A percentile compares a stretch with the other conserved stretches of the same genome.
These are phyloP conservation scores for Oryzias melastigma DNA, from an alignment of 2,113 vertebrate species.

Conservation along the genomic window DNA sequence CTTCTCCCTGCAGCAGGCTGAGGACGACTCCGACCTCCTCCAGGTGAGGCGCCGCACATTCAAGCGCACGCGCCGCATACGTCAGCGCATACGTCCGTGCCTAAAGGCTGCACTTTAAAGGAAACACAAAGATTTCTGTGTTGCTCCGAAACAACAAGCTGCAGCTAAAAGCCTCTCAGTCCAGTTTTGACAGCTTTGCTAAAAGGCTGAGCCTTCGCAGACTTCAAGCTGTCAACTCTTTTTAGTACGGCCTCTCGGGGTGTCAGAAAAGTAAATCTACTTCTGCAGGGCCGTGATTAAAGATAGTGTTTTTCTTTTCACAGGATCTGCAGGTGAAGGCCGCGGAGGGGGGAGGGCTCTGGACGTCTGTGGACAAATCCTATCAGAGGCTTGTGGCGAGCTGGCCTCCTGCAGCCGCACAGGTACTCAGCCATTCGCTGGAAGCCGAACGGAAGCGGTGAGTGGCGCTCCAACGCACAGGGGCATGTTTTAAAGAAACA, in stretches of 20 bases:
- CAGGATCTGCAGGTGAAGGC: constrained; percentile 82
- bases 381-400: constrained; percentile 68
- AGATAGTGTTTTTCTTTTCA: constrained; percentile 13
- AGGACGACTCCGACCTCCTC: constrained; percentile 72
- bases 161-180: constrained; percentile 20
- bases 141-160: not conserved
- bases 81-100: not conserved
- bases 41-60: constrained; percentile 76
- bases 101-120: not conserved
- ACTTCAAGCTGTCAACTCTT: constrained; percentile 7
- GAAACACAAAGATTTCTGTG: constrained; percentile 3
- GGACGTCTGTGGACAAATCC: constrained; percentile 70
- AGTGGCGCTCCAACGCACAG: not conserved
- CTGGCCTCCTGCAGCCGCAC: constrained; percentile 68
- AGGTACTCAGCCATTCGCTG: constrained; percentile 72
- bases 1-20: constrained; percentile 76
- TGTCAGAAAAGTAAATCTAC: not conserved
- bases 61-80: not conserved
- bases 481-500: not conserved
- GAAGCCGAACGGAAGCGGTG: constrained; percentile 74
- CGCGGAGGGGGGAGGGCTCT: constrained; percentile 69
- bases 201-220: constrained; percentile 1
- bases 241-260: not conserved
- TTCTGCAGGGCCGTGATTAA: constrained; percentile 2
- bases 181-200: constrained; percentile 20